Evolutionary conservation across 2,113 vertebrate genomes (phyloP), one percentile per base, ranked within the genome.

Genomic region (Perognathus longimembris): DNA sequence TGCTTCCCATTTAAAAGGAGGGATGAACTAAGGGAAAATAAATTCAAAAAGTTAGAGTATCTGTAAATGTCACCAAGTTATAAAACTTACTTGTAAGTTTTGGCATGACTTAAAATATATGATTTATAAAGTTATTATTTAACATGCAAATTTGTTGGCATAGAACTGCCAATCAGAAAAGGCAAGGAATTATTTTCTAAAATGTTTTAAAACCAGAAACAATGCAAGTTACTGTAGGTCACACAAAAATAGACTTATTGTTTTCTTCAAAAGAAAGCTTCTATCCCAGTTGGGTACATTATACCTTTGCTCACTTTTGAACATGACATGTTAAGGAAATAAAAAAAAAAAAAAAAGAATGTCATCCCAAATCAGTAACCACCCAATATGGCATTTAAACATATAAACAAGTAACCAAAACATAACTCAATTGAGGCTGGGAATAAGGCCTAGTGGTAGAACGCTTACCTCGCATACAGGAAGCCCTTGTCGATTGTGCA

Each of bases 1-100:
- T 99, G 97, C 94, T 99, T 98, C 82, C 97, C 98, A 64, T 98
- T 98, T 85, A 99, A 98, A 94, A 99, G 96, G 6, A 99, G 98
- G 57, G 99, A 99, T 0, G 99, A 99, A 95, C 99, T 99, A 94
- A 75, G 28, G 69, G 97, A 97, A 93, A 96, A 96, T n/a, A 20
- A 93, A 97, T 76, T 22, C 71, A 96, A 42, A 94, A 90, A 21
- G 92, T 97, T 83, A 96, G 81, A 78, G 45, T 79, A 94, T 59
- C 61, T 73, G 85, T 83, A 89, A 93, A 34, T 88, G 50, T 67
- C 57, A 94, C 38, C 78, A 85, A 80, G 75, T 90, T 85, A 89
- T 79, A 76, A 93, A 63, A 76, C 71, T 74, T 40, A 89, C 12
- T 45, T 54, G 50, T 54, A 54, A 54, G 50, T 15, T 54, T 54